Evolutionary conservation across 2,797 vertebrate genomes (phyloP).

Genomic region (Pyrocephalus nanus): DNA sequence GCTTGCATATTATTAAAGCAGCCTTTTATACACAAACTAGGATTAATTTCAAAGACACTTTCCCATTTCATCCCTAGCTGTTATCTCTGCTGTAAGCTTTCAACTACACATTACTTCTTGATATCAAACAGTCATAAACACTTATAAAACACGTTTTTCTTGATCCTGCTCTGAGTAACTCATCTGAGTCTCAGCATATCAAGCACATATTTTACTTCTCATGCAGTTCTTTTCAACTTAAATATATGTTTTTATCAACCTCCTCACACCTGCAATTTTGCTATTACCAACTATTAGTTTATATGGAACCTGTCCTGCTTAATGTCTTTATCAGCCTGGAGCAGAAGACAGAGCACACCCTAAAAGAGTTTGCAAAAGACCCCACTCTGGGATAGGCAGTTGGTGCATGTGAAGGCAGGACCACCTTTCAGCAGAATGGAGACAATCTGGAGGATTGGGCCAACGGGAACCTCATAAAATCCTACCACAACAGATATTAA

Average conservation of each 20-base stretch:
- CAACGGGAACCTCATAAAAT: neutral
- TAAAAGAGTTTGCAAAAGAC: neutral
- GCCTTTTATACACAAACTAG: neutral
- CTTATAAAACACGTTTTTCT: neutral
- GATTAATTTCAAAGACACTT: slow-evolving; percentile 22
- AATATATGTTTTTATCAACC: neutral
- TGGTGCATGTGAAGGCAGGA: neutral
- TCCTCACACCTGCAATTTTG: neutral
- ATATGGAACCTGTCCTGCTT: neutral
- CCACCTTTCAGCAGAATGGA: neutral
- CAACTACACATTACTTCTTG: neutral
- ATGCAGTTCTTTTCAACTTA: neutral
- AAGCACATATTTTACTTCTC: neutral
- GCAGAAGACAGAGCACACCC: neutral
- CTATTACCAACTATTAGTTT: neutral
- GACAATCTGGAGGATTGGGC: neutral
- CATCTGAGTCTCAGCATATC: neutral
- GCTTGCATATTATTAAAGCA: neutral
- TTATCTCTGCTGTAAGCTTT: slow-evolving; percentile 16
- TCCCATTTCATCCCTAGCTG: neutral
- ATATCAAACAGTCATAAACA: slow-evolving; percentile 22
- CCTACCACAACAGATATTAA: neutral
- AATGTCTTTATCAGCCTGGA: neutral
- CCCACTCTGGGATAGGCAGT: neutral
- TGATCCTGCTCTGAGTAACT: slow-evolving; percentile 1